Conservation (phyloP, 2,797 vertebrate genomes). For the Merluccius polli region DNA sequence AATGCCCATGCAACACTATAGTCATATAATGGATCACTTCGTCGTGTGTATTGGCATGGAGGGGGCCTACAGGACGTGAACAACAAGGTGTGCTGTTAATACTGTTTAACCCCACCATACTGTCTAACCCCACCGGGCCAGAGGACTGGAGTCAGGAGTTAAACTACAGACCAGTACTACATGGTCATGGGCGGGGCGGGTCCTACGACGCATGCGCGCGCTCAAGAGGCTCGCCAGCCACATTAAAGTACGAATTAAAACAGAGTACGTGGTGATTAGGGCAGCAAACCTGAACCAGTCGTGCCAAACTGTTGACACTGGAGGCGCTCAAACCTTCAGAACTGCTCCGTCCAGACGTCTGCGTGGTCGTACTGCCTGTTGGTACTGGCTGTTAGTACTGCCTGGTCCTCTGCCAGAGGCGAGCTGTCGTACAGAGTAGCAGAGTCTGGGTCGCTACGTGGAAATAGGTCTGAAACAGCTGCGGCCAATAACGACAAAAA, state of each 20-base stretch:
- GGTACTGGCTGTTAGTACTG: background rate
- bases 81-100: no score
- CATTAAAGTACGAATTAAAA: background rate
- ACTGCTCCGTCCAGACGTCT: background rate
- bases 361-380: no score
- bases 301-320: slow-evolving; percentile 33
- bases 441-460: slow-evolving; percentile 23
- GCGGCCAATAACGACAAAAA: slow-evolving; percentile 24
- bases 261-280: background rate
- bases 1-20: background rate
- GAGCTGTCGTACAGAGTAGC: background rate
- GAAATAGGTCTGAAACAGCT: slow-evolving; percentile 28
- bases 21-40: background rate
- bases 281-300: slow-evolving; percentile 11
- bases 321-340: slow-evolving; percentile 41
- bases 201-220: no score
- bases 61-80: no score
- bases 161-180: background rate
- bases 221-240: background rate
- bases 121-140: no score
- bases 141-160: background rate
- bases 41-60: background rate
- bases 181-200: background rate
- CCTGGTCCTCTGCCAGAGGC: background rate
- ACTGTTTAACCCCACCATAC: no score